Conservation (phyloP, 1,140 invertebrate genomes). For the Diorhabda carinulata region DNA sequence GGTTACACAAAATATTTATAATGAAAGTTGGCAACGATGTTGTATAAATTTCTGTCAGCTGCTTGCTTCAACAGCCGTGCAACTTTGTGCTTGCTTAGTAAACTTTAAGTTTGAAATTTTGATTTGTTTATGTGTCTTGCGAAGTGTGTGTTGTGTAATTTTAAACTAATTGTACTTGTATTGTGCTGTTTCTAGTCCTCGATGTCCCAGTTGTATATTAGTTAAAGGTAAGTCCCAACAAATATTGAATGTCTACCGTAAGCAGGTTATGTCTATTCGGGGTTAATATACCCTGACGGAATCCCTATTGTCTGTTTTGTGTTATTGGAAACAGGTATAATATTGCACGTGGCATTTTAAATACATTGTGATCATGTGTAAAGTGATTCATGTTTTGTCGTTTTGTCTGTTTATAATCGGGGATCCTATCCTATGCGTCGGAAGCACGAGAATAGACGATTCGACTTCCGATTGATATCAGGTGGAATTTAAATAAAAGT, state of each 20-base stretch:
- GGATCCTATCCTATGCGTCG: conserved; percentile 22
- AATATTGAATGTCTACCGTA: conserved; percentile 1
- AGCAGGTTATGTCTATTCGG: conserved; percentile 13
- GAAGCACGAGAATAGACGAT: conserved; percentile 5
- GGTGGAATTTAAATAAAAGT: neutral
- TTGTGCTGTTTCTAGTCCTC: conserved; percentile 17
- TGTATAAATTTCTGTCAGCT: conserved; percentile 43
- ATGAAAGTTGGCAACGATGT: conserved; percentile 22
- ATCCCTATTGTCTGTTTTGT: conserved; percentile 6
- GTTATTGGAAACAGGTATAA: neutral
- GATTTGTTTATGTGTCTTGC: conserved; percentile 46
- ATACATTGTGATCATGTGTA: conserved; percentile 3
- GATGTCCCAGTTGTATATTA: conserved; percentile 3
- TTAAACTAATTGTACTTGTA: conserved; percentile 16
- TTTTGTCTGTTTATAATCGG: conserved; percentile 11
- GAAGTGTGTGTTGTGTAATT: conserved; percentile 40
- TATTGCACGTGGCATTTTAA: conserved; percentile 8
- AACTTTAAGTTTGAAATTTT: conserved; percentile 44
- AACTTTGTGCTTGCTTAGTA: conserved; percentile 45
- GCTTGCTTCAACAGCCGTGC: conserved; percentile 43
- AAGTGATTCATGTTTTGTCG: conserved; percentile 12
- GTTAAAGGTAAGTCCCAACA: conserved; percentile 9
- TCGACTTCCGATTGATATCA: neutral
- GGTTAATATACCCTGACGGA: conserved; percentile 8
- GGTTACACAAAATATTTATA: no score